Base-by-base conservation (phyloP, 2,888 invertebrate species). In the Ormyrus nitidulus region DNA sequence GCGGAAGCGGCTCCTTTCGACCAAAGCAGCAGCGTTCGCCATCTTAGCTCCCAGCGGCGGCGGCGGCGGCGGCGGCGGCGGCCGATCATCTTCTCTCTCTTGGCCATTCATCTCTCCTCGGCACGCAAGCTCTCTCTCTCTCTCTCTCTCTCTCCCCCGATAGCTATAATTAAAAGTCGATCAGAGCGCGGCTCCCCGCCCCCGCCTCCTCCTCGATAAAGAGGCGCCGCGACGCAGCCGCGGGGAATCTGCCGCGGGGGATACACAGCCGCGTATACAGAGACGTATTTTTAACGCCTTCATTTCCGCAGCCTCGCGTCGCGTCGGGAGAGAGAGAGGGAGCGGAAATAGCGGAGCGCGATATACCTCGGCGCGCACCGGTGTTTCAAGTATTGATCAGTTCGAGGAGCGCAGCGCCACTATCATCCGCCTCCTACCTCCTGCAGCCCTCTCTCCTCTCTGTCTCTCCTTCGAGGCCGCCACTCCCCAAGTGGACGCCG, bases 341-440 rank as follows among this genome's bases (percentile, higher is more conserved):
- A 72, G 79, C 83, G 83, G 81, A 80, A 83, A 83, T 79, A 79
- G 81, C 79, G 80, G 77, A 19, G 19, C 76, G 80, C 81, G 83
- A 83, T 83, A 83, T 81, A 83, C 81, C 81, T 79, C 79, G 53
- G 68, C 77, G 66, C 78, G 19, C 19, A 19, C 19, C 88, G 89
- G 69, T 90, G 90, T 90, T 90, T 90, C 90, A 89, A 90, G 90
- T 90, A 90, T 90, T 90, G 90, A 90, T 90, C 90, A 90, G 90
- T 90, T 90, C 88, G 88, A 87, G 88, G 86, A 87, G 86, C 85
- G 86, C 87, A 85, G 87, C 88, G 85, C 84, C 77, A 8, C 56
- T 44, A 71, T 51, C 80, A 76, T 62, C 79, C 74, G 54, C 75
- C 78, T 51, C 70, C 81, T 73, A 19, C 64, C 10, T 61, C 49